A percentile compares a stretch with the other conserved stretches of the same genome.
These are phyloP conservation scores for Apis mellifera DNA, from an alignment of 1,140 invertebrate species.

Conservation along the genomic window DNA sequence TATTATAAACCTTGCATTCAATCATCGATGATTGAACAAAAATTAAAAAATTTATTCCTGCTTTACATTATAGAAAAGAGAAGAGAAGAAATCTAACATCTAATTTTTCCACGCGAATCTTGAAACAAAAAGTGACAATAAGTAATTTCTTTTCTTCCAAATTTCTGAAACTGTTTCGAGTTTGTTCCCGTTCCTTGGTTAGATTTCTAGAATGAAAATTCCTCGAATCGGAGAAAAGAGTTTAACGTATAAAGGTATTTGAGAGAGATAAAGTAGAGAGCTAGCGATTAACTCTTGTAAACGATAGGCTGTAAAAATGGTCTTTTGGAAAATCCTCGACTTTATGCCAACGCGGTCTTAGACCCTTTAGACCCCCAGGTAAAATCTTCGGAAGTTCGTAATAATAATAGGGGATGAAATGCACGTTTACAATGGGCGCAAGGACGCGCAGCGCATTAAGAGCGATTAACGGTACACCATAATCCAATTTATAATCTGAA, in stretches of 20 bases:
- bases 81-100: too few relatives aligned
- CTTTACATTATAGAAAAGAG: too few relatives aligned
- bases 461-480: conserved; percentile 47
- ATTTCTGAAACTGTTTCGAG: too few relatives aligned
- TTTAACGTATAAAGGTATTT: not conserved
- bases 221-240: too few relatives aligned
- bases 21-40: too few relatives aligned
- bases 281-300: not conserved
- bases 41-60: too few relatives aligned
- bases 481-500: conserved; percentile 73
- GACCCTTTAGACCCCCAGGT: conserved; percentile 17
- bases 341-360: conserved; percentile 15
- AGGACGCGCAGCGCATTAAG: conserved; percentile 17
- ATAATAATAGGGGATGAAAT: conserved; percentile 33
- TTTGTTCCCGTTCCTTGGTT: too few relatives aligned
- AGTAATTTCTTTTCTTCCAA: too few relatives aligned
- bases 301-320: not conserved
- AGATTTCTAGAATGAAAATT: too few relatives aligned
- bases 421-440: conserved; percentile 44
- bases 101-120: too few relatives aligned
- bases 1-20: too few relatives aligned
- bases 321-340: not conserved
- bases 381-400: conserved; percentile 22
- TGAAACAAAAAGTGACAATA: not conserved
- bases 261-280: not conserved